phyloP scores from a whole-genome alignment of 2,888 invertebrate species.

The Drosophila parthenogenetica region DNA sequence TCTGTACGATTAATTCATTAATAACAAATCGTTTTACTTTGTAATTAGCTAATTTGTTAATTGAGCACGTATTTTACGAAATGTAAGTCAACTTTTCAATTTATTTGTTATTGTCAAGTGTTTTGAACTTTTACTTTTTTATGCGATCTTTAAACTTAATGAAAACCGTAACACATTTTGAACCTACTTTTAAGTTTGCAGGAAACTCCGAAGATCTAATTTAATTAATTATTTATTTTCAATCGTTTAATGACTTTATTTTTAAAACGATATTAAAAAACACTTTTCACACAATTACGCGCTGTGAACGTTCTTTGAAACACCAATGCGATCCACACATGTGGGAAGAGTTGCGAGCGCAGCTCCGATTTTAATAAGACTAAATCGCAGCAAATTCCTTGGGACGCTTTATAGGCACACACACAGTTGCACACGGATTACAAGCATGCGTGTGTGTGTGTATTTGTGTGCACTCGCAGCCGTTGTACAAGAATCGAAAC shows the following conservation, averaged over 20 bases:
- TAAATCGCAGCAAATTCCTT: slow-evolving; percentile 69
- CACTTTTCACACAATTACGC: slow-evolving; percentile 4
- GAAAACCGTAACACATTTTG: neutral
- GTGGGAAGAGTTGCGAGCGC: slow-evolving; percentile 48
- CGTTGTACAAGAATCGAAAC: slow-evolving; percentile 26
- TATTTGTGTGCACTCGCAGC: slow-evolving; percentile 14
- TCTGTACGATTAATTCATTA: too few species aligned
- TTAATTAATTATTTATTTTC: neutral
- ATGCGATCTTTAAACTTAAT: slow-evolving; percentile 1
- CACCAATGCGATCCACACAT: slow-evolving; percentile 39
- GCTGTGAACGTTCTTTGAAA: neutral
- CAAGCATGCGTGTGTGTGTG: neutral
- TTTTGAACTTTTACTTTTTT: neutral
- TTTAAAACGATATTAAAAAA: too few species aligned
- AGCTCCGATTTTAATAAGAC: slow-evolving; percentile 63
- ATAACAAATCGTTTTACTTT: slow-evolving; percentile 11
- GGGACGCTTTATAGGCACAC: slow-evolving; percentile 67
- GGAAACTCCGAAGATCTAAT: neutral
- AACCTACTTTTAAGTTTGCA: slow-evolving; percentile 1
- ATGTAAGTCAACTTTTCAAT: neutral
- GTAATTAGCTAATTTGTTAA: slow-evolving; percentile 6
- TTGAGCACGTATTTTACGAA: slow-evolving; percentile 8
- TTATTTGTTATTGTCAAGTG: neutral
- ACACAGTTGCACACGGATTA: slow-evolving; percentile 37
- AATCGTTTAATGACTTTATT: neutral